These are phyloP conservation scores for Drosophila austrosaltans DNA, from an alignment of 2,888 invertebrate genomes.

Conservation along the genomic window DNA sequence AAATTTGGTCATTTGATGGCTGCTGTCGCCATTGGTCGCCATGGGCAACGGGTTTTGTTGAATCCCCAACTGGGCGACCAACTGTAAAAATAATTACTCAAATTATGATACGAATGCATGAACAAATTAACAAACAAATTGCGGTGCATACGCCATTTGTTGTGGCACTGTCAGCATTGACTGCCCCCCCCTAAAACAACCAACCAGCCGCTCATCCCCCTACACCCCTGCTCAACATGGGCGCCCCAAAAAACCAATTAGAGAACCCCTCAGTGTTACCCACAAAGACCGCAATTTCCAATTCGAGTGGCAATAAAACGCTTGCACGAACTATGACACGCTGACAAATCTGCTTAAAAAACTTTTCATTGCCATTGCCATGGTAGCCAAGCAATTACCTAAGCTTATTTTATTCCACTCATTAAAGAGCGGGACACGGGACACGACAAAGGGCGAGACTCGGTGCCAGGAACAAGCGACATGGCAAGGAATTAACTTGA, in stretches of 20 bases:
- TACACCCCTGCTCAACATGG: no score
- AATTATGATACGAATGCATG: conserved; percentile 53
- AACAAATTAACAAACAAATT: conserved; percentile 58
- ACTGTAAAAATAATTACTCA: conserved; percentile 63
- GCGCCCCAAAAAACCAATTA: conserved; percentile 14
- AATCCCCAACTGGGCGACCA: conserved; percentile 12
- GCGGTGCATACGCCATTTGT: conserved; percentile 17
- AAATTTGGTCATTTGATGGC: no score
- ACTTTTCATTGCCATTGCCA: conserved; percentile 11
- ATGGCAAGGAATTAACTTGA: not conserved
- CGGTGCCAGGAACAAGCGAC: not conserved
- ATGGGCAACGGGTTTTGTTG: conserved; percentile 2
- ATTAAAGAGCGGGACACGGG: not conserved
- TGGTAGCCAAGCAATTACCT: conserved; percentile 14
- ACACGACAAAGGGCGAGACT: not conserved
- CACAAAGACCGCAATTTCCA: conserved; percentile 10
- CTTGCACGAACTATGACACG: conserved; percentile 6
- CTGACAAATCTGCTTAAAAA: conserved; percentile 8
- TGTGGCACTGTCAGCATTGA: conserved; percentile 16
- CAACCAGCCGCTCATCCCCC: no score
- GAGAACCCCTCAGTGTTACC: conserved; percentile 10
- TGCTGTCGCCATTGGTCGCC: not conserved
- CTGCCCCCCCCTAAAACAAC: not conserved
- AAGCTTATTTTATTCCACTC: conserved; percentile 12
- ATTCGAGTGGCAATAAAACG: conserved; percentile 8